These are phyloP conservation scores for Orthosia gracilis DNA, from an alignment of 2,888 invertebrate genomes.

Conservation along the genomic window DNA sequence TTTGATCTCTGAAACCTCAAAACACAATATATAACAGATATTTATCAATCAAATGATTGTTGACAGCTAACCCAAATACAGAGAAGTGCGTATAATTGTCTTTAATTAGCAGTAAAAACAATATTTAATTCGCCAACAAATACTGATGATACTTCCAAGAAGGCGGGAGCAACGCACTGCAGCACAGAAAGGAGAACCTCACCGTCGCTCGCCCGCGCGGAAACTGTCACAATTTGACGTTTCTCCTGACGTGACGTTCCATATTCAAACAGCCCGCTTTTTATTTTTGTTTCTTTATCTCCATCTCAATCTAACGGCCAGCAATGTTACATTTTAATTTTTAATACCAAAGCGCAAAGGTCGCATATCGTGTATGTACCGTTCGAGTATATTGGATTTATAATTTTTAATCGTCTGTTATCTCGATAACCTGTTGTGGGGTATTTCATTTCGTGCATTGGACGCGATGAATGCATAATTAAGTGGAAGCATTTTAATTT, in stretches of 20 bases:
- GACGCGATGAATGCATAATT: slow-evolving; percentile 90
- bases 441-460: slow-evolving; percentile 86
- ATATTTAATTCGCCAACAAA: slow-evolving; percentile 60
- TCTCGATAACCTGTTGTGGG: slow-evolving; percentile 89
- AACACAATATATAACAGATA: slow-evolving; percentile 12
- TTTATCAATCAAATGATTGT: slow-evolving; percentile 31
- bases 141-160: slow-evolving; percentile 84
- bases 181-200: slow-evolving; percentile 47
- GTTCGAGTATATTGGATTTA: slow-evolving; percentile 74
- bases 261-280: slow-evolving; percentile 89
- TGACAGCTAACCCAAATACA: slow-evolving; percentile 52
- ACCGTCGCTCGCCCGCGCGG: slow-evolving; percentile 85
- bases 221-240: slow-evolving; percentile 91
- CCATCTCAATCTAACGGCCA: slow-evolving; percentile 80
- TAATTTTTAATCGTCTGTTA: slow-evolving; percentile 86
- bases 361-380: slow-evolving; percentile 74
- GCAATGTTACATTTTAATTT: slow-evolving; percentile 73
- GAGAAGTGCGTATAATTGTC: slow-evolving; percentile 69
- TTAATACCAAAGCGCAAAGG: slow-evolving; percentile 79
- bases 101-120: slow-evolving; percentile 69
- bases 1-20: not conserved
- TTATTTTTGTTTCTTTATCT: slow-evolving; percentile 88
- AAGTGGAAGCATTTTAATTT: slow-evolving; percentile 87
- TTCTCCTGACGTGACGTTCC: slow-evolving; percentile 90
- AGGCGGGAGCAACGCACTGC: slow-evolving; percentile 81